Evolutionary conservation across 2,888 invertebrate genomes (phyloP).

Genomic region (Leptinotarsa peninsularis): DNA sequence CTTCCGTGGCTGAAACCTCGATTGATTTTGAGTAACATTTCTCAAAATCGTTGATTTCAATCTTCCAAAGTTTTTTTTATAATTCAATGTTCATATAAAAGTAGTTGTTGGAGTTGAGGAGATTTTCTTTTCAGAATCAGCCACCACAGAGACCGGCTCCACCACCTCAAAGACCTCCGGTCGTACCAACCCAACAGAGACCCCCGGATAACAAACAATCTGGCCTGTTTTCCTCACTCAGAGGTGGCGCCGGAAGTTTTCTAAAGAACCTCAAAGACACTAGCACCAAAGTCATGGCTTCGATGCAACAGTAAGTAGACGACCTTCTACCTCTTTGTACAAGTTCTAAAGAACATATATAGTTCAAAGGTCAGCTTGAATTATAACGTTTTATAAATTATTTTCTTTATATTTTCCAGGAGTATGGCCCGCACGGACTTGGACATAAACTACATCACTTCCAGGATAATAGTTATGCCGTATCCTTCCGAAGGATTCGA

Average conservation of each 20-base stretch:
- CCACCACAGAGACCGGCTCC: slow-evolving; percentile 50
- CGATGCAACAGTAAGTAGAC: slow-evolving; percentile 85
- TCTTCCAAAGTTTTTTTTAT: too few relatives aligned
- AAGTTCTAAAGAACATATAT: neutral
- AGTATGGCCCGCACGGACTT: slow-evolving; percentile 88
- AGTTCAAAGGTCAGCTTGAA: too few relatives aligned
- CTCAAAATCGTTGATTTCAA: too few relatives aligned
- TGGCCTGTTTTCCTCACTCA: slow-evolving; percentile 86
- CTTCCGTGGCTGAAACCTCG: neutral
- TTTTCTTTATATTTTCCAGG: slow-evolving; percentile 62
- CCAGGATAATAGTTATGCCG: slow-evolving; percentile 92
- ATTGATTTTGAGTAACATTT: too few relatives aligned
- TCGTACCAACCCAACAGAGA: slow-evolving; percentile 56
- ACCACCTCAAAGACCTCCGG: slow-evolving; percentile 56
- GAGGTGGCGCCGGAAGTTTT: slow-evolving; percentile 93
- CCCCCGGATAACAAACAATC: slow-evolving; percentile 58
- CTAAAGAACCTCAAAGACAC: slow-evolving; percentile 96
- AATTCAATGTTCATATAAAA: too few relatives aligned
- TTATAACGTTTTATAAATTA: too few relatives aligned
- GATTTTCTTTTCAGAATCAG: slow-evolving; percentile 30
- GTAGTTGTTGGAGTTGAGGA: too few relatives aligned
- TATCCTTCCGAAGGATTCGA: slow-evolving; percentile 95
- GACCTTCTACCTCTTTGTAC: slow-evolving; percentile 8
- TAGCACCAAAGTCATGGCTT: slow-evolving; percentile 96
- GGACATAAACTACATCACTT: slow-evolving; percentile 93